Conservation (phyloP, 2,888 invertebrate species). For the Arenicola marina region DNA sequence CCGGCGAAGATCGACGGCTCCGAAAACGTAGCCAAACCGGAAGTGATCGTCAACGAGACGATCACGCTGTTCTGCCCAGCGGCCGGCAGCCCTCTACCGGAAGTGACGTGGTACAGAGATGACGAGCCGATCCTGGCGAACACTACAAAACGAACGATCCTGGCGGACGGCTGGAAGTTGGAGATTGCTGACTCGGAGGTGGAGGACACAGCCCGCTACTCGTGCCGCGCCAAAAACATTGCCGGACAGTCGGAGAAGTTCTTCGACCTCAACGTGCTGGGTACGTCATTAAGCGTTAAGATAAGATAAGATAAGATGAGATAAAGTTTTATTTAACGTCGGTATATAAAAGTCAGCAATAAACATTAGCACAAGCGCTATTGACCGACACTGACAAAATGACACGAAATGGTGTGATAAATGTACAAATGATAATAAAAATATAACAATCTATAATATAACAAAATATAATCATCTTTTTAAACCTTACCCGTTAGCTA, state of each 20-base stretch:
- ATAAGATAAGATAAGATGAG: too few species aligned
- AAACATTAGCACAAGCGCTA: too few species aligned
- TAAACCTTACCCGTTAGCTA: too few species aligned
- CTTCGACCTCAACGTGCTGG: constrained; percentile 66
- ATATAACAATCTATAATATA: too few species aligned
- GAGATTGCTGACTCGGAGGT: constrained; percentile 37
- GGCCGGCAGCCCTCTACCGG: constrained; percentile 61
- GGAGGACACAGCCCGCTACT: constrained; percentile 60
- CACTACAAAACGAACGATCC: constrained; percentile 11
- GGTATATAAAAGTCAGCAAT: too few species aligned
- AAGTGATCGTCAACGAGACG: constrained; percentile 45
- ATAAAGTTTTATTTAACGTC: too few species aligned
- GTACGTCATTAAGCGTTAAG: too few species aligned
- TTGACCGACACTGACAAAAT: too few species aligned
- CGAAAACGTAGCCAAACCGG: constrained; percentile 43
- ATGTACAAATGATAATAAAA: too few species aligned
- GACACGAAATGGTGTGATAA: too few species aligned
- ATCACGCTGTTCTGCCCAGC: constrained; percentile 62
- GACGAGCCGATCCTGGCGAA: constrained; percentile 9
- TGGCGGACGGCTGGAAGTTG: constrained; percentile 48
- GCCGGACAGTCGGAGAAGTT: constrained; percentile 64
- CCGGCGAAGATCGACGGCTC: constrained; percentile 60
- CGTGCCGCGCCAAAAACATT: constrained; percentile 67
- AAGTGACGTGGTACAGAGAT: constrained; percentile 57
- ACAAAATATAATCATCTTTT: too few species aligned